These are phyloP conservation scores for Paramormyrops hopkinsi DNA, from an alignment of 2,797 vertebrate species.

Conservation along the genomic window DNA sequence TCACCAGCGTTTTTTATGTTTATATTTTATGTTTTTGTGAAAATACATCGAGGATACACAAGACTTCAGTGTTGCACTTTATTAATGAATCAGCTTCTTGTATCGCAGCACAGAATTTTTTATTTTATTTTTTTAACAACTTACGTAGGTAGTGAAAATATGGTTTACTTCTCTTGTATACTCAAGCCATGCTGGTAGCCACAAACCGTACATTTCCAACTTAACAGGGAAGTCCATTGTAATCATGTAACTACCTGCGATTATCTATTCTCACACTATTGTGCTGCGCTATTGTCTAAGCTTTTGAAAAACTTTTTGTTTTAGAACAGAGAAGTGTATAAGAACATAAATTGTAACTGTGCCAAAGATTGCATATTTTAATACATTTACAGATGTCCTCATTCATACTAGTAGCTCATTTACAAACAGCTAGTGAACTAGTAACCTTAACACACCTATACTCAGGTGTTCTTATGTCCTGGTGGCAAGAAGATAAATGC, in stretches of 20 bases:
- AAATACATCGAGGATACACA: background rate
- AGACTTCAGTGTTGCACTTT: background rate
- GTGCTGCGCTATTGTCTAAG: background rate
- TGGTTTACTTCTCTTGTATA: background rate
- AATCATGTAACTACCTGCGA: background rate
- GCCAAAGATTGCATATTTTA: background rate
- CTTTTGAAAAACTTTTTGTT: background rate
- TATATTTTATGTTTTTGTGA: too few relatives aligned
- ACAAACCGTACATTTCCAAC: background rate
- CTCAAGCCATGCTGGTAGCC: background rate
- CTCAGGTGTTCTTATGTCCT: background rate
- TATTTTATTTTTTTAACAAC: background rate
- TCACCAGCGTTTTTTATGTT: background rate
- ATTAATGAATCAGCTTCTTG: background rate
- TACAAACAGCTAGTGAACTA: background rate
- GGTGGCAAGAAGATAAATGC: background rate
- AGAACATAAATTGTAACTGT: conserved; percentile 3
- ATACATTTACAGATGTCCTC: background rate
- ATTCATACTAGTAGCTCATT: background rate
- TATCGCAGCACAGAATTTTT: background rate
- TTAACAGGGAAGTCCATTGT: conserved; percentile 11
- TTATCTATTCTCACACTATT: background rate
- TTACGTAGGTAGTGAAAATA: background rate
- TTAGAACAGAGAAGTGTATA: conserved; percentile 16
- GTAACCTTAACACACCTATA: background rate